A percentile compares a stretch with the other conserved stretches of the same genome.
phyloP scores from a whole-genome alignment of 2,113 vertebrate genomes.

The Pan paniscus region DNA sequence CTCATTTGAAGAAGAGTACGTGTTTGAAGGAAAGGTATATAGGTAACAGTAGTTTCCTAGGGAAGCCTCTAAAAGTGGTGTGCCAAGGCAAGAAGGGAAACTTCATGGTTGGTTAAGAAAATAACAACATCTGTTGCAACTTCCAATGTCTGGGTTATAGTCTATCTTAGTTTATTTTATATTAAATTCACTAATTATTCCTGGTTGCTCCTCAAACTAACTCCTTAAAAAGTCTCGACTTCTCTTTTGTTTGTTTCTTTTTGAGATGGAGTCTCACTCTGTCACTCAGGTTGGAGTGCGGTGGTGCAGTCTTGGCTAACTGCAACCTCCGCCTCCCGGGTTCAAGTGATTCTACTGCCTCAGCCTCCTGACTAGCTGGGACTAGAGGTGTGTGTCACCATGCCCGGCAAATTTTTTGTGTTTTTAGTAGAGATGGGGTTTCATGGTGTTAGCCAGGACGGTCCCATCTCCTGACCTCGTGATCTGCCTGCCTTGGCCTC shows the following conservation, averaged over 20 bases:
- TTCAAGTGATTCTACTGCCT: no score
- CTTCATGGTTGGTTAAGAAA: neutral
- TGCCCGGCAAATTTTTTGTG: no score
- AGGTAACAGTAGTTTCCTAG: neutral
- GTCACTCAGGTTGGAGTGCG: no score
- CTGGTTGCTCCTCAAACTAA: neutral
- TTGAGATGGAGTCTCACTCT: no score
- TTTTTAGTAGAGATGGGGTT: no score
- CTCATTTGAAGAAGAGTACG: neutral
- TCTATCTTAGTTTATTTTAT: neutral
- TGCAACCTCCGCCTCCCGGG: rapidly evolving
- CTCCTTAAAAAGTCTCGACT: neutral
- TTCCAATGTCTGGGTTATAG: neutral
- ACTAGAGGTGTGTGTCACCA: no score
- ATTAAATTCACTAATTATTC: neutral
- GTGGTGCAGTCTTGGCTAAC: no score
- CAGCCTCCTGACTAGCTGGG: no score
- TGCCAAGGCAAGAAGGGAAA: no score
- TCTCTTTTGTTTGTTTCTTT: neutral
- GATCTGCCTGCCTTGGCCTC: no score
- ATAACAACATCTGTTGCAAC: neutral
- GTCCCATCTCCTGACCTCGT: no score
- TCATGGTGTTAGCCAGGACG: no score
- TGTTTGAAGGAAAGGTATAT: neutral
- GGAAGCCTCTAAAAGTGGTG: neutral